Conservation (phyloP, 2,888 invertebrate genomes). For the Phymatocera aterrima region DNA sequence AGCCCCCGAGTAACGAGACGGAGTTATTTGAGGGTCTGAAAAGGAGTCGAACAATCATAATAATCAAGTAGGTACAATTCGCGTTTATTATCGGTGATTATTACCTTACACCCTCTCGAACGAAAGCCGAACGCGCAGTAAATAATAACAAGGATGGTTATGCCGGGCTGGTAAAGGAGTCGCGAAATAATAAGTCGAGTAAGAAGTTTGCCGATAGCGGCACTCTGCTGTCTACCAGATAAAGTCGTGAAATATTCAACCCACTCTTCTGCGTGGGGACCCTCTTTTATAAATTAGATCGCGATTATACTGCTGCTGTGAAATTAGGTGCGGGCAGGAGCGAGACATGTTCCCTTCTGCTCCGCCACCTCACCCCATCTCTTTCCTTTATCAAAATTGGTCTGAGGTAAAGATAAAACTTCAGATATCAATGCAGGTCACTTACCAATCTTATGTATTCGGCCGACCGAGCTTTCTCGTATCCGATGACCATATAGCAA, state of each 20-base stretch:
- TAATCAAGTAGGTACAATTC: slow-evolving; percentile 72
- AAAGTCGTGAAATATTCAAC: slow-evolving; percentile 46
- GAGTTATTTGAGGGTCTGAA: slow-evolving; percentile 60
- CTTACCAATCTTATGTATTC: neutral
- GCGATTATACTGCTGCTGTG: slow-evolving; percentile 34
- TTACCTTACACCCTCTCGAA: slow-evolving; percentile 56
- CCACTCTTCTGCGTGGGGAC: slow-evolving; percentile 7
- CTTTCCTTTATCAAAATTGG: neutral
- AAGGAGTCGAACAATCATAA: slow-evolving; percentile 70
- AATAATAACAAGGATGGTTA: slow-evolving; percentile 69
- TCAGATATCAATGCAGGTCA: neutral
- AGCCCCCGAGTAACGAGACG: slow-evolving; percentile 66
- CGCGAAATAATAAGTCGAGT: slow-evolving; percentile 63
- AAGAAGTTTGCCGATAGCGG: slow-evolving; percentile 46
- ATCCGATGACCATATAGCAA: neutral
- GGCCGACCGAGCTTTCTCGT: neutral
- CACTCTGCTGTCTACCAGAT: slow-evolving; percentile 38
- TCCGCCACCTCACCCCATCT: neutral
- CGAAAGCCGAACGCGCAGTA: slow-evolving; percentile 59
- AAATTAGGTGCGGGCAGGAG: slow-evolving; percentile 38
- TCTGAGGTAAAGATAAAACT: neutral
- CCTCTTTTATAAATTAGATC: slow-evolving; percentile 43
- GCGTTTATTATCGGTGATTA: slow-evolving; percentile 70
- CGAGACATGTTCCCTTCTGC: neutral
- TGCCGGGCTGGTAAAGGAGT: slow-evolving; percentile 39